A percentile compares a stretch with the other conserved stretches of the same genome.
Evolutionary conservation across 2,888 invertebrate genomes (phyloP).

Genomic region (Parnassius mnemosyne): DNA sequence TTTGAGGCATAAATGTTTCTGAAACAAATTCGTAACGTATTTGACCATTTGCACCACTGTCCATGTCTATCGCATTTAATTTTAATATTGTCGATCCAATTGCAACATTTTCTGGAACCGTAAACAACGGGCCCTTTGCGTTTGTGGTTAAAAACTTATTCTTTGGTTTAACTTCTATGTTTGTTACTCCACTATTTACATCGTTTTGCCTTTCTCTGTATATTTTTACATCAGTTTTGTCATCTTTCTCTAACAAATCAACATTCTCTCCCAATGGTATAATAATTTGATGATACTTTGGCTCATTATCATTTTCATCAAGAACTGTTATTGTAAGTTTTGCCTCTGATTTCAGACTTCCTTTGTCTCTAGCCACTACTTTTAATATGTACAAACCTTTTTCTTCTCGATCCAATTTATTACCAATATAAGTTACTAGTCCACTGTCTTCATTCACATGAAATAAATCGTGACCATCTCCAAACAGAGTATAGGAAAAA

Average conservation of each 20-base stretch:
- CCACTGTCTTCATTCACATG: conserved; percentile 83
- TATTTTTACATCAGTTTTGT: conserved; percentile 70
- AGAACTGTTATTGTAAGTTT: conserved; percentile 85
- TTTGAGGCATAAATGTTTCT: conserved; percentile 83
- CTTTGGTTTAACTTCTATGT: conserved; percentile 59
- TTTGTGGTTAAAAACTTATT: conserved; percentile 60
- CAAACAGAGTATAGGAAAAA: conserved; percentile 85
- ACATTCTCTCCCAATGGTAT: conserved; percentile 85
- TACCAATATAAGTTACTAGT: conserved; percentile 80
- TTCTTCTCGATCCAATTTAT: conserved; percentile 86
- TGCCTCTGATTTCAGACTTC: conserved; percentile 87
- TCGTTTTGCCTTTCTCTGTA: conserved; percentile 65
- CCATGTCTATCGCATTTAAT: conserved; percentile 86
- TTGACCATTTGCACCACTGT: conserved; percentile 85
- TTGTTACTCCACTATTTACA: conserved; percentile 47
- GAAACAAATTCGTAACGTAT: conserved; percentile 86
- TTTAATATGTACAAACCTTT: conserved; percentile 84
- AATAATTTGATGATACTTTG: conserved; percentile 85
- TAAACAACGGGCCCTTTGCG: conserved; percentile 81
- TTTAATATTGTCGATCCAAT: conserved; percentile 86
- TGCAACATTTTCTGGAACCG: conserved; percentile 86
- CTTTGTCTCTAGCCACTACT: conserved; percentile 88
- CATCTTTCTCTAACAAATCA: conserved; percentile 83
- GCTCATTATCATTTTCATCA: conserved; percentile 91
- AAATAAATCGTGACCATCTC: conserved; percentile 88